Conservation (phyloP, 2,888 invertebrate species). For the Geophilus truncorum region DNA sequence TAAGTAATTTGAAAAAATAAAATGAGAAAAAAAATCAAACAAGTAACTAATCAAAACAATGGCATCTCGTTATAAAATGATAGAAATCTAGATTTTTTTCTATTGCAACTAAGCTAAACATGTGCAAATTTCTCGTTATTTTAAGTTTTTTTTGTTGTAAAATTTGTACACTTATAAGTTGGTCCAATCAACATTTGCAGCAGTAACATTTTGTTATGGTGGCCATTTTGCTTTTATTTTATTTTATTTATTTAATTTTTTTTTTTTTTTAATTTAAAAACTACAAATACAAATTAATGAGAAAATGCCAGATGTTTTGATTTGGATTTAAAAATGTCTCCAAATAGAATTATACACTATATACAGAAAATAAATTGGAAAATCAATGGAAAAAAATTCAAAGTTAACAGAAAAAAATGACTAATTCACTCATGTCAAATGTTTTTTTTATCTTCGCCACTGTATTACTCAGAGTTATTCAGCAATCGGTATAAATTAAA, state of each 20-base stretch:
- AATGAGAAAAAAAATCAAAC: background rate
- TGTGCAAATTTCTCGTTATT: background rate
- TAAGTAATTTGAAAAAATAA: background rate
- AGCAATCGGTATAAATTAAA: too few species aligned
- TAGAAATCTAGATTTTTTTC: background rate
- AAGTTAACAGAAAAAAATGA: background rate
- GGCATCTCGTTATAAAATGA: background rate
- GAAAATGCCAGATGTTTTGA: constrained; percentile 33
- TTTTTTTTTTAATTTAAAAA: background rate
- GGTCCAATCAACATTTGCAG: background rate
- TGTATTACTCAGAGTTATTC: too few species aligned
- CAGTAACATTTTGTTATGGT: too few species aligned
- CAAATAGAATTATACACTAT: constrained; percentile 34
- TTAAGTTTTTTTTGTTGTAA: too few species aligned
- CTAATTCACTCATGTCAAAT: background rate
- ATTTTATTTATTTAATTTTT: too few species aligned
- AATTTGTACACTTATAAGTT: background rate
- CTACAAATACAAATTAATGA: background rate
- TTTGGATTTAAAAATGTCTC: background rate
- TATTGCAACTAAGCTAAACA: background rate
- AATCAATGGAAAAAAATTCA: background rate
- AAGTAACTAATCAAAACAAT: constrained; percentile 28
- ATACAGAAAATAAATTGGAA: constrained; percentile 17
- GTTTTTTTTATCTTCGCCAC: too few species aligned
- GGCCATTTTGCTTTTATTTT: too few species aligned